Evolutionary conservation across 2,113 vertebrate genomes (phyloP).

Genomic region (Ranitomeya variabilis): DNA sequence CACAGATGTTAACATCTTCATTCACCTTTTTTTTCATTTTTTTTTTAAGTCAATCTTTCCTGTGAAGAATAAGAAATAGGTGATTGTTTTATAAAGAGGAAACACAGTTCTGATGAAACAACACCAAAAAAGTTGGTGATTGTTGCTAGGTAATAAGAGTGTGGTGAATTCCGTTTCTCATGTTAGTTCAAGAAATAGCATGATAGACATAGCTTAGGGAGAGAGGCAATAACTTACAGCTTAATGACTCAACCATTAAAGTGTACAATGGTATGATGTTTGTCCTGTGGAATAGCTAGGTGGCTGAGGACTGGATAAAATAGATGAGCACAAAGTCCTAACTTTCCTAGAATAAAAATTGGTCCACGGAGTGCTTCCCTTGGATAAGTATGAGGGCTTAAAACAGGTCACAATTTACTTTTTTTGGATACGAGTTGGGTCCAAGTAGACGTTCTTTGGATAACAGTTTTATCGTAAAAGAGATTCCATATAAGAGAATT

Average conservation of each 20-base stretch:
- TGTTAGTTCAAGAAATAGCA: conserved; percentile 19
- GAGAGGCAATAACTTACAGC: background rate
- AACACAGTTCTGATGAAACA: background rate
- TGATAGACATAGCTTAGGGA: background rate
- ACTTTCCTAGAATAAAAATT: background rate
- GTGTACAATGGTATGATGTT: background rate
- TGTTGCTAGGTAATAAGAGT: background rate
- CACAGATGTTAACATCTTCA: background rate
- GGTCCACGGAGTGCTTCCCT: background rate
- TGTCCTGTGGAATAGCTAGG: background rate
- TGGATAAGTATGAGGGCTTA: background rate
- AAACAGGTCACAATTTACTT: no score
- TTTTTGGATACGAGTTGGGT: no score
- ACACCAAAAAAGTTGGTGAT: background rate
- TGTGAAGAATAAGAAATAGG: background rate
- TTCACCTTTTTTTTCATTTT: background rate
- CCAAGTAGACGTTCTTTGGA: background rate
- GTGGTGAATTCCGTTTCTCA: background rate
- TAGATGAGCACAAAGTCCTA: background rate
- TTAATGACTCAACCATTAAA: background rate
- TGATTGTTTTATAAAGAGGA: conserved; percentile 13
- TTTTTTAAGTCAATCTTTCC: background rate
- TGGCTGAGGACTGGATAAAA: background rate
- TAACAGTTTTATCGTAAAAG: background rate
- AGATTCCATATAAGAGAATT: background rate